phyloP scores from a whole-genome alignment of 2,797 vertebrate genomes.

The Prunella strophiata region DNA sequence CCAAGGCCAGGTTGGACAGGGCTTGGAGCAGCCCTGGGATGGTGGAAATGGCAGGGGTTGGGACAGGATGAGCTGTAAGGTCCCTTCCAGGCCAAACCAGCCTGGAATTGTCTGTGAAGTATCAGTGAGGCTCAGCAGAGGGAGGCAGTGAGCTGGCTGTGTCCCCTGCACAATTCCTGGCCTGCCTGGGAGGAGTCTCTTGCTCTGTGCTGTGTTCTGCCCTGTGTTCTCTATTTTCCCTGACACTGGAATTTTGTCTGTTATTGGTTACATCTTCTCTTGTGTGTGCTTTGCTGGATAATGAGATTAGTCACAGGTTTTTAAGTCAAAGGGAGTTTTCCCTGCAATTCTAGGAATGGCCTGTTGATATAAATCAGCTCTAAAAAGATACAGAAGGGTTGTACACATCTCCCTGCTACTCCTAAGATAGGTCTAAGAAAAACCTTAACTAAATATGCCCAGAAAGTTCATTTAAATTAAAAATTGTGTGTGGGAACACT shows the following conservation, averaged over 20 bases:
- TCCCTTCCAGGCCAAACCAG: neutral
- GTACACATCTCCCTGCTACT: neutral
- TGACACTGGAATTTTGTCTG: rapidly evolving
- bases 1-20: rapidly evolving
- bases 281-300: neutral
- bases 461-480: neutral
- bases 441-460: neutral
- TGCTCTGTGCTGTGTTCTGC: neutral
- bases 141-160: neutral
- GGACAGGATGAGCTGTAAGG: neutral
- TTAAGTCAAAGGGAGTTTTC: neutral
- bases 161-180: rapidly evolving
- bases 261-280: neutral
- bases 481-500: rapidly evolving
- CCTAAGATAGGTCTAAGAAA: neutral
- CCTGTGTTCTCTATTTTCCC: neutral
- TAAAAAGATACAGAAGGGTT: neutral
- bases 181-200: rapidly evolving
- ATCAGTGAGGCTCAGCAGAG: neutral
- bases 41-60: neutral
- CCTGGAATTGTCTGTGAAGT: neutral
- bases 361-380: neutral
- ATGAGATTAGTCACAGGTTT: neutral
- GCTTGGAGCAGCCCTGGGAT: neutral
- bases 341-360: neutral